Conservation (phyloP, 2,888 invertebrate genomes). For the Mimachlamys varia region DNA sequence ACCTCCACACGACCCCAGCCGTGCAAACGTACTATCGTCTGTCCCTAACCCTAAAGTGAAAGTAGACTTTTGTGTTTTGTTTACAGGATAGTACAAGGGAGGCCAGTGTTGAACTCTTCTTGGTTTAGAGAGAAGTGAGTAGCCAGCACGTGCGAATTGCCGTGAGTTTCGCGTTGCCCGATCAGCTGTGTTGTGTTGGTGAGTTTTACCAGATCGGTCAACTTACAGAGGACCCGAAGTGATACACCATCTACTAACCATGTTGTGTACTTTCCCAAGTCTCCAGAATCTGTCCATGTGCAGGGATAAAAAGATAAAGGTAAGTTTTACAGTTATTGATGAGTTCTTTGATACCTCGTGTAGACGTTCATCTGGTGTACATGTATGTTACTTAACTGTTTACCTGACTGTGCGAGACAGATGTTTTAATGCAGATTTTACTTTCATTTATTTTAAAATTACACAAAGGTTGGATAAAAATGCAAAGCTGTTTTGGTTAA, state of each 20-base stretch:
- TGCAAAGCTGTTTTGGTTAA: too few relatives aligned
- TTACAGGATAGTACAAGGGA: background rate
- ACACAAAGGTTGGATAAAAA: too few relatives aligned
- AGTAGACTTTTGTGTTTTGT: background rate
- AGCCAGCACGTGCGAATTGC: constrained; percentile 31
- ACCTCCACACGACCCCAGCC: background rate
- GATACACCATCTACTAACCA: background rate
- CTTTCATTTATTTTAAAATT: too few relatives aligned
- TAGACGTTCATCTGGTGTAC: too few relatives aligned
- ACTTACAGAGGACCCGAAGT: background rate
- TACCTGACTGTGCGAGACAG: too few relatives aligned
- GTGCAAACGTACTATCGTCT: background rate
- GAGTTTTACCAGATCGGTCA: background rate
- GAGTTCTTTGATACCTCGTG: too few relatives aligned
- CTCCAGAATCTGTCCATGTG: constrained; percentile 24
- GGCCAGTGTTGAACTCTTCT: background rate
- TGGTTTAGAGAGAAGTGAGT: background rate
- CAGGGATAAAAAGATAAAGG: background rate
- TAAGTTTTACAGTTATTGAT: background rate
- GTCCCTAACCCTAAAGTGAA: background rate
- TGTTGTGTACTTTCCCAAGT: constrained; percentile 10
- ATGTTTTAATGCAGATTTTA: too few relatives aligned
- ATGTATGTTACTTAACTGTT: too few relatives aligned
- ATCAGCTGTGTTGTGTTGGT: background rate
- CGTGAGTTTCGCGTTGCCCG: background rate